These are phyloP conservation scores for Peromyscus californicus DNA, from an alignment of 2,113 vertebrate species.

Conservation along the genomic window DNA sequence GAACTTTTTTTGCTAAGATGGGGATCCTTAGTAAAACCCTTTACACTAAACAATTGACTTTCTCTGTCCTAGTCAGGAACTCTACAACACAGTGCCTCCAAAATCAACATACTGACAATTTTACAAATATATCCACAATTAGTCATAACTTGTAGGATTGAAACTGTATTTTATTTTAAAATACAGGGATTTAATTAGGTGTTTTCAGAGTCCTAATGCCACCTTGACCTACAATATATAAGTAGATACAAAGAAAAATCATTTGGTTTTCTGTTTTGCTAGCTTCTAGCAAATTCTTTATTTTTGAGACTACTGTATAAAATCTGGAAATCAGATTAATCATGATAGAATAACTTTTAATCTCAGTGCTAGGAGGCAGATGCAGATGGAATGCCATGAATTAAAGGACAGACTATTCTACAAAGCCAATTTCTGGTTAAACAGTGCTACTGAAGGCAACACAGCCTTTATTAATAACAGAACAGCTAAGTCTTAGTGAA, in stretches of 20 bases:
- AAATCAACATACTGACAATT: too few relatives aligned
- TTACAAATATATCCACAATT: too few relatives aligned
- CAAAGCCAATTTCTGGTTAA: not conserved
- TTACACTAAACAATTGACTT: too few relatives aligned
- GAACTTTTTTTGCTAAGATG: too few relatives aligned
- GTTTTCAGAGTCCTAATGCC: not conserved
- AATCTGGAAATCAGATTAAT: not conserved
- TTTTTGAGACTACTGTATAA: not conserved
- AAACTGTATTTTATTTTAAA: not conserved
- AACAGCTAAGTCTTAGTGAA: too few relatives aligned
- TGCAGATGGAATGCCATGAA: too few relatives aligned
- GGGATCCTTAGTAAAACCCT: too few relatives aligned
- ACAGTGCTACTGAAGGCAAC: not conserved
- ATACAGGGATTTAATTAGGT: not conserved
- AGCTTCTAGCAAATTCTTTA: not conserved
- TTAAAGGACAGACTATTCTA: not conserved
- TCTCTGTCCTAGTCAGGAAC: too few relatives aligned
- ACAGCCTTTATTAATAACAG: not conserved
- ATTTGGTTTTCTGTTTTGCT: not conserved
- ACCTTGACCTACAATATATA: not conserved
- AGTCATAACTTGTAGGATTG: too few relatives aligned
- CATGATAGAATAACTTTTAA: not conserved
- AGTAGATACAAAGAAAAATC: not conserved
- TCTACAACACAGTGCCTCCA: too few relatives aligned
- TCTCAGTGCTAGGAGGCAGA: not conserved